Conservation (phyloP, 2,113 vertebrate genomes). For the Pleuronectes platessa region DNA sequence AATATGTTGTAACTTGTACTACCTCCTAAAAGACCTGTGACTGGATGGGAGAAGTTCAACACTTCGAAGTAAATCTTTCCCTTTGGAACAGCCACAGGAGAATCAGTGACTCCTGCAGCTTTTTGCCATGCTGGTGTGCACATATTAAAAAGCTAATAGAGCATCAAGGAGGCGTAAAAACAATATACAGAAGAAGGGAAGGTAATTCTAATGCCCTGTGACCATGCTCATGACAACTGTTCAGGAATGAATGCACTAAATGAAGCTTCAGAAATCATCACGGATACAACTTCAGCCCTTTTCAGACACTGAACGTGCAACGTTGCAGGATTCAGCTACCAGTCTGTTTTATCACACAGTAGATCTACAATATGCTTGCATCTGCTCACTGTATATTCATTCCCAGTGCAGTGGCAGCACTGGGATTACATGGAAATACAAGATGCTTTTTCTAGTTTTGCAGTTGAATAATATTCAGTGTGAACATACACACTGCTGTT, state of each 20-base stretch:
- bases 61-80: conserved; percentile 8
- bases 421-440: no score
- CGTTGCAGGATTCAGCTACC: background rate
- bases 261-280: conserved; percentile 2
- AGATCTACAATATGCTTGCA: background rate
- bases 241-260: background rate
- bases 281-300: background rate
- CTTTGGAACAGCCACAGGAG: conserved; percentile 21
- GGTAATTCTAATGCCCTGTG: conserved; percentile 26
- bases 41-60: conserved; percentile 1
- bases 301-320: conserved; percentile 6
- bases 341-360: background rate
- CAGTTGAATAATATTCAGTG: background rate
- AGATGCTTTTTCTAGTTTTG: background rate
- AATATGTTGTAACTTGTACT: conserved; percentile 47
- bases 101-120: background rate
- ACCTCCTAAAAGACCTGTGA: conserved; percentile 3
- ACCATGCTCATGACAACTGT: background rate
- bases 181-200: background rate
- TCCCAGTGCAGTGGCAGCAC: no score
- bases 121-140: conserved; percentile 8
- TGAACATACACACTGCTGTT: no score
- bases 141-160: background rate
- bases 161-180: background rate
- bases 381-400: no score